Evolutionary conservation across 2,113 vertebrate species (phyloP), one percentile per base, ranked within the genome.

Genomic region (Eptesicus fuscus): DNA sequence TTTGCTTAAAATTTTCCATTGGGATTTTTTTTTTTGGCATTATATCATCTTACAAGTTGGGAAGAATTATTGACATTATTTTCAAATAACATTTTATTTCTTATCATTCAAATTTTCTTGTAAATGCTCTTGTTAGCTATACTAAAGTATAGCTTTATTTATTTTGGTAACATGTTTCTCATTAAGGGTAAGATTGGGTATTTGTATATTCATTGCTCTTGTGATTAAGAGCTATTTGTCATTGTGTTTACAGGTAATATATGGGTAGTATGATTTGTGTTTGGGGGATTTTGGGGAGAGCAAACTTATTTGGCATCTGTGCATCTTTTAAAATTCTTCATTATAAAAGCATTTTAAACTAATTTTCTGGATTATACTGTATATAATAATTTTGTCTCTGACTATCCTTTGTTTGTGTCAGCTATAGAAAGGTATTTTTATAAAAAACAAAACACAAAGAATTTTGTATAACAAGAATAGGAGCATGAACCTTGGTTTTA

Each of bases 331-430:
- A 80, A 76, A 59, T 86, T 83, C 16, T 23, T 80, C 22, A 76
- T 37, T 70, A 56, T 77, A 44, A 97, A 53, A 95, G 1, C 44
- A 83, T 51, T 95, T 42, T 49, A 83, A 88, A 44, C 5, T 65
- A 56, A 69, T 73, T 80, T 80, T 77, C 5, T 78, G 7, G 2
- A 49, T 35, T 89, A 22, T 88, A 70, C 79, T 71, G n/a, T 44
- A 93, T 83, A 13, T 20, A 49, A 96, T 69, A 78, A 93, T 73
- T 88, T 93, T 67, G 8, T 77, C 49, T 86, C 25, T 96, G 47
- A 23, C 51, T 44, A 35, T 65, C 17, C 11, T 11, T 56, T 70
- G 2, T 59, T 90, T 47, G 73, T 73, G 17, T 53, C 84, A n/a
- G 23, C 77, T 69, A 42, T 73, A 69, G 63, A 49, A 74, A 6